Evolutionary conservation across 2,888 invertebrate species (phyloP), one percentile per base, ranked within the genome.

Genomic region (Drosophila setosimentum): DNA sequence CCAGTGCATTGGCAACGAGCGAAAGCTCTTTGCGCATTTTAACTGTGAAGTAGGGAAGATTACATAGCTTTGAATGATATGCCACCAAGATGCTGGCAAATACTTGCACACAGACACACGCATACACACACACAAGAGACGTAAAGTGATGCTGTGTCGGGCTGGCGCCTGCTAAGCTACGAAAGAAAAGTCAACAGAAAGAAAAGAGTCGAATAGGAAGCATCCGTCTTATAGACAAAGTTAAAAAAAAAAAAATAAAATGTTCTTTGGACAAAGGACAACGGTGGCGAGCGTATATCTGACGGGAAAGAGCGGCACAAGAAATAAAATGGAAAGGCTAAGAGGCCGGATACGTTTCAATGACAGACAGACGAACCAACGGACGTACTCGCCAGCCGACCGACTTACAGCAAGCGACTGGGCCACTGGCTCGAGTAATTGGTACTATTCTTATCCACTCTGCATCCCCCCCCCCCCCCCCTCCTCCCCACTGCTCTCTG

Each of bases 1-100:
- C 54, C 59, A 67, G 72, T 65, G 42, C 61, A 48, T 42, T 29
- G 57, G 37, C 40, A 65, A 53, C 60, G 75, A 65, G 49, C 60
- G 69, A 61, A 54, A 57, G 72, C 75, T 82, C 65, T 68, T 70
- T 79, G 78, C 73, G 78, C 76, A 55, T 88, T 73, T 83, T 87
- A 86, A 81, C 89, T 87, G 82, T 75, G 84, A 89, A 86, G 86
- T 78, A 82, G 86, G 78, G 72, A 87, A 87, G 84, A 89, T 86
- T 87, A 82, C 86, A 80, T 69, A 73, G 80, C 79, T 76, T 80
- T 83, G 77, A 81, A 68, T 75, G 79, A 69, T 24, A 45, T 69
- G 65, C 54, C 64, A 59, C 73, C 71, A 77, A 86, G 81, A 78
- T 74, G 79, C 73, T 68, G 67, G 77, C 71, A 82, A 82, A 68